phyloP scores from a whole-genome alignment of 2,113 vertebrate species.

The Ondatra zibethicus region DNA sequence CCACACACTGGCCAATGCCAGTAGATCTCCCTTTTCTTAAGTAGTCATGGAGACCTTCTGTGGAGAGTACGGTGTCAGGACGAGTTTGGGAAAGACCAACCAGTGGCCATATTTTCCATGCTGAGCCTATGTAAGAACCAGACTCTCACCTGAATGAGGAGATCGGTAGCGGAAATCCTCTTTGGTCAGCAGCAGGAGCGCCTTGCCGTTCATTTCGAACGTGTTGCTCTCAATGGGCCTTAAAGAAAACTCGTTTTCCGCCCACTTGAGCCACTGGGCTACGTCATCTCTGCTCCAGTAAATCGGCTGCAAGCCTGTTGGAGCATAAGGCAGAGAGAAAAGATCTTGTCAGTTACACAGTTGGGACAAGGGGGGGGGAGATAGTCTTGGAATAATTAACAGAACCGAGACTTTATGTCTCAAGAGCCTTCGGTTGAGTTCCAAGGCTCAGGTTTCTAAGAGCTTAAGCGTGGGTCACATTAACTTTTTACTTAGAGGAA shows the following conservation, averaged over 20 bases:
- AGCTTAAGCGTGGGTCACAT: background rate
- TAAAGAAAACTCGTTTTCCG: slow-evolving; percentile 96
- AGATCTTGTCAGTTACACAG: slow-evolving; percentile 58
- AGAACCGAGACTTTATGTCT: background rate
- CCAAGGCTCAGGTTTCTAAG: background rate
- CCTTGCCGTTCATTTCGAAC: slow-evolving; percentile 99
- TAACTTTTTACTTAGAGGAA: background rate
- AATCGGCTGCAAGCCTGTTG: slow-evolving; percentile 94
- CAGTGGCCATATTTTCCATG: background rate
- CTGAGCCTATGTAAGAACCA: background rate
- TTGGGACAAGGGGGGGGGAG: slow-evolving; percentile 37
- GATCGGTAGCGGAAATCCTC: slow-evolving; percentile 99
- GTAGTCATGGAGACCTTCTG: background rate
- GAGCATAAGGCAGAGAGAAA: slow-evolving; percentile 37
- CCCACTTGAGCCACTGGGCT: slow-evolving; percentile 97
- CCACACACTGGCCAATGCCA: background rate
- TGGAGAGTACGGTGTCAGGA: background rate
- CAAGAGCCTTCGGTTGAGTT: background rate
- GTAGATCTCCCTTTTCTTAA: background rate
- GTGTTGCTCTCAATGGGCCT: slow-evolving; percentile 94
- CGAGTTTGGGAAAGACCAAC: background rate
- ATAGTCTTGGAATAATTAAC: slow-evolving; percentile 18
- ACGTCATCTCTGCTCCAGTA: slow-evolving; percentile 98
- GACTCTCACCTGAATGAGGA: slow-evolving; percentile 94
- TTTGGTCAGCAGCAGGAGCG: slow-evolving; percentile 98